Conservation (phyloP, 1,140 invertebrate species). For the Cherax destructor region DNA sequence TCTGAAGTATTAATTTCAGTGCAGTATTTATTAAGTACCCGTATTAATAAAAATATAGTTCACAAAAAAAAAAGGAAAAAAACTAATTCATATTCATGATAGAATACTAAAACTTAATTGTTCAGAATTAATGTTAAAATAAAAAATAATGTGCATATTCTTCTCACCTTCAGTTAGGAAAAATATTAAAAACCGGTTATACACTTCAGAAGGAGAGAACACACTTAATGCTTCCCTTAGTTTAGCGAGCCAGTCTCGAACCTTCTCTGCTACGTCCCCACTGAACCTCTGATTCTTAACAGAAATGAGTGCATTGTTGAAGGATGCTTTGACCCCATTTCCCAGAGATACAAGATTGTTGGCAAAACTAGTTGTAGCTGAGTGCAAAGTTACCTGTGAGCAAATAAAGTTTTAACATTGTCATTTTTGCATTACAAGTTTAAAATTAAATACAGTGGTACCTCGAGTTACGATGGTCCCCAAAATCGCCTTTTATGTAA, state of each 20-base stretch:
- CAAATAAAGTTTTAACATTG: not conserved
- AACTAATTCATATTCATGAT: too few species aligned
- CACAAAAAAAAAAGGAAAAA: too few species aligned
- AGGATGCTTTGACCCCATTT: slow-evolving; percentile 38
- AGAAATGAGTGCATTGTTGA: slow-evolving; percentile 23
- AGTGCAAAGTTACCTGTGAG: slow-evolving; percentile 39
- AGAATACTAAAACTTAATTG: too few species aligned
- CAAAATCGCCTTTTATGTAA: too few species aligned
- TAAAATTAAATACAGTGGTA: too few species aligned
- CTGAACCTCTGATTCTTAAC: slow-evolving; percentile 35
- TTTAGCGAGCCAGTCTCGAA: slow-evolving; percentile 17
- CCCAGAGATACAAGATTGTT: slow-evolving; percentile 9
- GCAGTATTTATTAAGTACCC: too few species aligned
- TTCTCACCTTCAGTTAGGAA: slow-evolving; percentile 66
- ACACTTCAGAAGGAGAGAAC: slow-evolving; percentile 54
- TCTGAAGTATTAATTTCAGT: too few species aligned
- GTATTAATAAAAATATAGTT: too few species aligned
- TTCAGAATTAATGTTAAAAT: not conserved
- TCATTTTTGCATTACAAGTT: too few species aligned
- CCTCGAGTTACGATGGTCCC: too few species aligned
- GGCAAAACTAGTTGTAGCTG: slow-evolving; percentile 20
- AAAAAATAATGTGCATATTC: not conserved
- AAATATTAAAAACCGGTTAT: slow-evolving; percentile 53
- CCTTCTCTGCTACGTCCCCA: slow-evolving; percentile 27
- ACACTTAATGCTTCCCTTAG: slow-evolving; percentile 34